Conservation (phyloP, 2,797 vertebrate species). For the Rhynchotus rufescens region DNA sequence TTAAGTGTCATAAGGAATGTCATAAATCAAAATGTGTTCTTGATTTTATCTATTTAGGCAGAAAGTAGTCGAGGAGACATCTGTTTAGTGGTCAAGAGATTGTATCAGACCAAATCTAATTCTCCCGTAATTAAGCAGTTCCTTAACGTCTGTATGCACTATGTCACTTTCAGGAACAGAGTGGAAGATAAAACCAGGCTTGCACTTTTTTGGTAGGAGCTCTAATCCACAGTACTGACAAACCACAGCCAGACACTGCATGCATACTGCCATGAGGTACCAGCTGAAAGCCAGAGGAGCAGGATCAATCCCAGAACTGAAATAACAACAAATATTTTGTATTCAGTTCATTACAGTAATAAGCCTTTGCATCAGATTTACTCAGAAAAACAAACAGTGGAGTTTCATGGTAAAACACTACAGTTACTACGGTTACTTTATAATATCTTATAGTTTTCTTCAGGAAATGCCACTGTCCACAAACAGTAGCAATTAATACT, state of each 20-base stretch:
- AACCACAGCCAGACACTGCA: background rate
- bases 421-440: background rate
- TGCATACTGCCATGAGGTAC: background rate
- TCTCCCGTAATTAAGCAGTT: background rate
- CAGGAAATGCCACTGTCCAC: background rate
- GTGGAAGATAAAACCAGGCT: background rate
- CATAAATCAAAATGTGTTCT: background rate
- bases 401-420: background rate
- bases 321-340: background rate
- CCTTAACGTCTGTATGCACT: background rate
- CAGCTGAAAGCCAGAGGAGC: background rate
- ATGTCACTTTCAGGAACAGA: background rate
- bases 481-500: background rate
- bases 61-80: background rate
- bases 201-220: background rate
- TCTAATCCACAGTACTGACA: constrained; percentile 2
- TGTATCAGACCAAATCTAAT: background rate
- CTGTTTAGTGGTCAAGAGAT: background rate
- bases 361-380: background rate
- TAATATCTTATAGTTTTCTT: background rate
- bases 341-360: background rate
- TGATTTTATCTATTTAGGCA: background rate
- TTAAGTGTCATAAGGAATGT: background rate
- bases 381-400: background rate
- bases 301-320: constrained; percentile 44